A percentile compares a stretch with the other conserved stretches of the same genome.
Evolutionary conservation across 2,113 vertebrate genomes (phyloP).

Genomic region (Pseudopipra pipra): DNA sequence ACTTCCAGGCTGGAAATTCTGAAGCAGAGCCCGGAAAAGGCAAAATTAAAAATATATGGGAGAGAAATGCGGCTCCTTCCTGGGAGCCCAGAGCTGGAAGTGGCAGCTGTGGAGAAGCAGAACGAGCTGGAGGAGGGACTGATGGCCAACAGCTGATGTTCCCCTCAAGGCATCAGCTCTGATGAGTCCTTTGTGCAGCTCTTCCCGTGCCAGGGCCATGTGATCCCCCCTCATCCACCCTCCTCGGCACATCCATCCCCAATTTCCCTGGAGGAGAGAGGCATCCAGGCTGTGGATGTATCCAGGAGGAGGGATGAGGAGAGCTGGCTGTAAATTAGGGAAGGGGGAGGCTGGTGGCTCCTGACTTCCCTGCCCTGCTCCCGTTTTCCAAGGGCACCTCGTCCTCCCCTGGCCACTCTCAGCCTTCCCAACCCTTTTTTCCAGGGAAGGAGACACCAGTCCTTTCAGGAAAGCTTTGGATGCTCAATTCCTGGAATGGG

Average conservation of each 20-base stretch:
- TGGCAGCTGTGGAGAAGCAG: slow-evolving; percentile 8
- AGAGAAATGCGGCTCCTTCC: not conserved
- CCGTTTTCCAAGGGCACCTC: not conserved
- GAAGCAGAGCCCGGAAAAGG: not conserved
- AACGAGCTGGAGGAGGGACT: not conserved
- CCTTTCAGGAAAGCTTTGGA: not conserved
- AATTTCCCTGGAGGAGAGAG: not conserved
- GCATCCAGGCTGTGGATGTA: not conserved
- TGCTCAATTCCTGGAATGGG: not conserved
- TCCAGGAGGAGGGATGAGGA: not conserved
- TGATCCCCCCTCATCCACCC: not conserved
- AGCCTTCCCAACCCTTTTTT: not conserved
- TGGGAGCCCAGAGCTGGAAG: not conserved
- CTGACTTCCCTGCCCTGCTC: not conserved
- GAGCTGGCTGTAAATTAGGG: not conserved
- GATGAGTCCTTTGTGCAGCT: not conserved
- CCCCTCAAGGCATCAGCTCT: not conserved
- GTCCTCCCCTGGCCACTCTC: not conserved
- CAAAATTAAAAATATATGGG: slow-evolving; percentile 34
- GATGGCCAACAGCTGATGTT: slow-evolving; percentile 52
- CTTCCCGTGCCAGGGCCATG: not conserved
- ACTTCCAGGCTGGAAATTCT: not conserved
- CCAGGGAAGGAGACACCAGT: not conserved
- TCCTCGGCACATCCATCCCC: not conserved
- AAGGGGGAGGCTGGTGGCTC: not conserved